phyloP scores from a whole-genome alignment of 2,888 invertebrate genomes.

The Metellina segmentata region DNA sequence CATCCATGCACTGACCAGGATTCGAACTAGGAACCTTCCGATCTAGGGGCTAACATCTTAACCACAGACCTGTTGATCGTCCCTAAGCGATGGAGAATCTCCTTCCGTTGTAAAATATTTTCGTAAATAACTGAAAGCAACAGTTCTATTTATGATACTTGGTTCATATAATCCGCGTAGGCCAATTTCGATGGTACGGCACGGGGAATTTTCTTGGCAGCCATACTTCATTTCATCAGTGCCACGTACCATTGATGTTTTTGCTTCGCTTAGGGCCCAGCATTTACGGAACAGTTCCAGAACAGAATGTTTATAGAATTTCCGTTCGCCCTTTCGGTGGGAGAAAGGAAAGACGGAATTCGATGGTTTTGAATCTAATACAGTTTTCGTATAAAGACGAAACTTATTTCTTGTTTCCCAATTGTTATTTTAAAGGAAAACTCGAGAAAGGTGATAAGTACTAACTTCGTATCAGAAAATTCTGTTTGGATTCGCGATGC shows the following conservation, averaged over 20 bases:
- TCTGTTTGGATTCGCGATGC: not conserved
- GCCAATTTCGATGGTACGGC: too few relatives aligned
- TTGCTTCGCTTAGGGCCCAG: not conserved
- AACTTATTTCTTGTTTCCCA: conserved; percentile 8
- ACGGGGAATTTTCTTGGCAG: not conserved
- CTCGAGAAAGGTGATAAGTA: conserved; percentile 27
- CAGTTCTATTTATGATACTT: too few relatives aligned
- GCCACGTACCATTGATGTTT: not conserved
- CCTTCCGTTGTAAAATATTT: too few relatives aligned
- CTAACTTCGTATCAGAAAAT: conserved; percentile 20
- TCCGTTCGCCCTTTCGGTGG: not conserved
- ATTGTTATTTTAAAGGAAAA: conserved; percentile 38
- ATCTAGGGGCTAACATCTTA: too few relatives aligned
- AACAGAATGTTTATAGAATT: conserved; percentile 5
- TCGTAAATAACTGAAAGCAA: too few relatives aligned
- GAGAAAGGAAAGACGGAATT: conserved; percentile 4
- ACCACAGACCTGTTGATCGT: too few relatives aligned
- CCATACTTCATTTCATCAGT: conserved; percentile 1
- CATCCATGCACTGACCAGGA: too few relatives aligned
- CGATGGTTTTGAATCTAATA: conserved; percentile 52
- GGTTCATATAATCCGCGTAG: too few relatives aligned
- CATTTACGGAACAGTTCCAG: not conserved
- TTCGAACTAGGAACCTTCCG: too few relatives aligned
- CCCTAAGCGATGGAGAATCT: too few relatives aligned
- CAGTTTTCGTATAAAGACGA: conserved; percentile 9